These are phyloP conservation scores for Pitta sordida DNA, from an alignment of 2,113 vertebrate species.

Conservation along the genomic window DNA sequence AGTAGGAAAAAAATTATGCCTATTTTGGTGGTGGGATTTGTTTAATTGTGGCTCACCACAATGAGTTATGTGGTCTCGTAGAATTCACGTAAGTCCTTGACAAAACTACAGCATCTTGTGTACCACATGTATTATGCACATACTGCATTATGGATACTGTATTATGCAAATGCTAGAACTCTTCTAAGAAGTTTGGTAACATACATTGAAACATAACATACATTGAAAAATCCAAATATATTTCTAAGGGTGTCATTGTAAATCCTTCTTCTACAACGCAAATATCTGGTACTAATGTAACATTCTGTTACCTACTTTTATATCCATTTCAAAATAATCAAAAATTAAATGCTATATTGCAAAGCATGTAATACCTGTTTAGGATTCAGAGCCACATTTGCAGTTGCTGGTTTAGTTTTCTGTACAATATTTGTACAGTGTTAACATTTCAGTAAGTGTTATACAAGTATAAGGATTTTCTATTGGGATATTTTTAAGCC, in stretches of 20 bases:
- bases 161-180: background rate
- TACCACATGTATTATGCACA: background rate
- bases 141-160: no score
- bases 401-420: background rate
- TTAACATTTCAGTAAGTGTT: background rate
- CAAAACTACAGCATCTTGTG: background rate
- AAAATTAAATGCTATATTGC: background rate
- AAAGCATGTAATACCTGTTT: background rate
- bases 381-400: background rate
- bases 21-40: background rate
- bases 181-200: background rate
- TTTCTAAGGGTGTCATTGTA: background rate
- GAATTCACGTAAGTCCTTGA: background rate
- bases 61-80: background rate
- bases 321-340: background rate
- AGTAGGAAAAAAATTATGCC: background rate
- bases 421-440: background rate
- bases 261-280: background rate
- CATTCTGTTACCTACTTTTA: background rate
- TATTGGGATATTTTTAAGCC: background rate
- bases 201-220: no score
- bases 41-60: background rate
- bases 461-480: background rate
- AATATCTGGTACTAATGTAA: background rate
- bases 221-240: background rate